Evolutionary conservation across 1,140 invertebrate genomes (phyloP).

Genomic region (Drosophila pseudoananassae): DNA sequence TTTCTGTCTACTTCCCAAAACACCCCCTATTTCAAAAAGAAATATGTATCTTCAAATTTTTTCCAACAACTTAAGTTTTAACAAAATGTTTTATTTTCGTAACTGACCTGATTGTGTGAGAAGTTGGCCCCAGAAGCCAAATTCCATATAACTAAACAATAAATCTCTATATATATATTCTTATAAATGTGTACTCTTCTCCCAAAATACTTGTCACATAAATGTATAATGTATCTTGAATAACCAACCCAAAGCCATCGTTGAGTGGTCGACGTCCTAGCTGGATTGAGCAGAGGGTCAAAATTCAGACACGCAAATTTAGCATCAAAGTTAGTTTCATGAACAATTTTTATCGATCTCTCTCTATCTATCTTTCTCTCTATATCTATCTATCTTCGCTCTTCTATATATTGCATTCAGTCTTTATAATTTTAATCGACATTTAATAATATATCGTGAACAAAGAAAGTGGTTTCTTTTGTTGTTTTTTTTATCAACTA

Average conservation of each 20-base stretch:
- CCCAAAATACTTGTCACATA: constrained; percentile 44
- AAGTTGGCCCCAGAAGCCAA: constrained; percentile 11
- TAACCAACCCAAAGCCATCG: constrained; percentile 81
- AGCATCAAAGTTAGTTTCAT: constrained; percentile 84
- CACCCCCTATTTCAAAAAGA: background rate
- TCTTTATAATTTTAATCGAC: constrained; percentile 55
- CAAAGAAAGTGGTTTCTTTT: constrained; percentile 24
- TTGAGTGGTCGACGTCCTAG: constrained; percentile 84
- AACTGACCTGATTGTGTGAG: constrained; percentile 40
- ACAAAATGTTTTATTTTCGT: constrained; percentile 51
- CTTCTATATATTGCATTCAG: constrained; percentile 73
- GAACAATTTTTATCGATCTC: constrained; percentile 75
- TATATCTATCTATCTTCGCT: constrained; percentile 62
- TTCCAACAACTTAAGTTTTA: constrained; percentile 51
- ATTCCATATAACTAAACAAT: constrained; percentile 24
- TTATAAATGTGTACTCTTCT: constrained; percentile 60
- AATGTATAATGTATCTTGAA: constrained; percentile 64
- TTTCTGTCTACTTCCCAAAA: constrained; percentile 34
- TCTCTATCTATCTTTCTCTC: constrained; percentile 67
- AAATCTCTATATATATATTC: constrained; percentile 36
- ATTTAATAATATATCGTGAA: constrained; percentile 42
- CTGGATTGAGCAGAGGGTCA: constrained; percentile 84
- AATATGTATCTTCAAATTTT: constrained; percentile 44
- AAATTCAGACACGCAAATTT: constrained; percentile 84
- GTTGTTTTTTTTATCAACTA: constrained; percentile 1